phyloP scores from a whole-genome alignment of 2,888 invertebrate genomes.

The Lycophotia porphyrea region DNA sequence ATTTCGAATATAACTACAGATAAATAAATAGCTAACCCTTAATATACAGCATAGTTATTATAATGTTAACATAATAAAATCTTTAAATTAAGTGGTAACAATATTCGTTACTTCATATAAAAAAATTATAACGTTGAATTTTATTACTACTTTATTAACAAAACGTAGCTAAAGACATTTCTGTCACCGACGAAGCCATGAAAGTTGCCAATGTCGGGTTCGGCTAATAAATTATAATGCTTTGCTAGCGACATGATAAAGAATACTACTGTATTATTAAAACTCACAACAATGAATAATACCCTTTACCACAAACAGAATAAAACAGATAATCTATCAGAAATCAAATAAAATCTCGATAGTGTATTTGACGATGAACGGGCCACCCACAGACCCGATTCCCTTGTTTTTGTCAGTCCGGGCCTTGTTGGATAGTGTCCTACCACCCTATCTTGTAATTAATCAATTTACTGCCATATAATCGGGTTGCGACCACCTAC shows the following conservation, averaged over 20 bases:
- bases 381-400: constrained; percentile 63
- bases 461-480: constrained; percentile 60
- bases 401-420: constrained; percentile 53
- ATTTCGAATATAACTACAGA: too few relatives aligned
- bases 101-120: too few relatives aligned
- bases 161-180: too few relatives aligned
- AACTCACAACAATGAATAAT: not conserved
- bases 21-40: too few relatives aligned
- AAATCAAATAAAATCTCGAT: constrained; percentile 47
- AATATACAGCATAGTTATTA: too few relatives aligned
- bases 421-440: constrained; percentile 48
- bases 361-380: constrained; percentile 53
- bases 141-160: too few relatives aligned
- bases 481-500: constrained; percentile 63
- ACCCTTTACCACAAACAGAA: constrained; percentile 15
- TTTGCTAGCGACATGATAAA: not conserved
- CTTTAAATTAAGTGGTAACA: too few relatives aligned
- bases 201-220: too few relatives aligned
- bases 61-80: too few relatives aligned
- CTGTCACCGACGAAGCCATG: too few relatives aligned
- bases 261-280: not conserved
- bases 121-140: too few relatives aligned
- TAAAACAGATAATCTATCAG: constrained; percentile 33
- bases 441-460: constrained; percentile 61
- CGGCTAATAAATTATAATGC: not conserved